A percentile compares a stretch with the other conserved stretches of the same genome.
Conservation (phyloP, 2,113 vertebrate genomes). For the Poeciliopsis occidentalis region DNA sequence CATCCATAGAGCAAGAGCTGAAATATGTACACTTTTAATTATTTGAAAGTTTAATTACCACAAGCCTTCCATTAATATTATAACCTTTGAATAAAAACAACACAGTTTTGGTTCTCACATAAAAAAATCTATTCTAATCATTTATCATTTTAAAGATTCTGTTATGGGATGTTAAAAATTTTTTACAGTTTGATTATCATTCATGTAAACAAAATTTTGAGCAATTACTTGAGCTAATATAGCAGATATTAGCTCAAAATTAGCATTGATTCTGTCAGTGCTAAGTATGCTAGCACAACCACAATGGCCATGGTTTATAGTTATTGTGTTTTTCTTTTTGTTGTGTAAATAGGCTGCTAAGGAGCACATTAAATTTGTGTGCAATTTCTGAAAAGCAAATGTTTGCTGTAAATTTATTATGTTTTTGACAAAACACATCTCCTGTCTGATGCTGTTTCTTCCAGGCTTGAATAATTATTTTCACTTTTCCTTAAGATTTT, state of each 20-base stretch:
- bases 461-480: background rate
- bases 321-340: background rate
- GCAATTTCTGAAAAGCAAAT: background rate
- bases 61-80: background rate
- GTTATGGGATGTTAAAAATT: background rate
- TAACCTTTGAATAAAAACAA: background rate
- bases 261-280: background rate
- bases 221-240: background rate
- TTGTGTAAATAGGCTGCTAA: background rate
- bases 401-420: constrained; percentile 3
- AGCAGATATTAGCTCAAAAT: background rate
- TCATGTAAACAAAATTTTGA: background rate
- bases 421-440: background rate
- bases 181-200: background rate
- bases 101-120: background rate
- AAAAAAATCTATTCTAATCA: background rate
- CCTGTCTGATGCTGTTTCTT: background rate
- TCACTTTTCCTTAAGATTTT: background rate
- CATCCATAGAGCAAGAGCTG: too few relatives aligned
- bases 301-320: too few relatives aligned
- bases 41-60: background rate
- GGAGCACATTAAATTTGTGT: too few relatives aligned
- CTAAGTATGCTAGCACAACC: background rate
- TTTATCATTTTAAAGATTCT: background rate
- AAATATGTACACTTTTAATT: background rate